phyloP scores from a whole-genome alignment of 2,797 vertebrate genomes.

The Xenops minutus region DNA sequence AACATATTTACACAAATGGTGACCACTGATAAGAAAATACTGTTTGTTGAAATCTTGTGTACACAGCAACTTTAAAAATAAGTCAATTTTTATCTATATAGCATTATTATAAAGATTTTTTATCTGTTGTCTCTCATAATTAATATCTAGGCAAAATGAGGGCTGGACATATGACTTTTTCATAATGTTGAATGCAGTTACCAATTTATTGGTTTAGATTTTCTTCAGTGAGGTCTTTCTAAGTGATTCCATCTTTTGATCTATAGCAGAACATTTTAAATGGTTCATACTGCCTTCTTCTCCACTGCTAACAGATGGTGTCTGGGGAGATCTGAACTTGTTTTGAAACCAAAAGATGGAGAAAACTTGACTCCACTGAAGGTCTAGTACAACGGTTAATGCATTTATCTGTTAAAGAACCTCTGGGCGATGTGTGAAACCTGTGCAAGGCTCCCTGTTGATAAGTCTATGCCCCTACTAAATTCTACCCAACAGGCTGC shows the following conservation, averaged over 20 bases:
- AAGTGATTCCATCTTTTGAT: not conserved
- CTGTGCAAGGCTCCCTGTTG: not conserved
- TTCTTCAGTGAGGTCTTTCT: not conserved
- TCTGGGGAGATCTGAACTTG: not conserved
- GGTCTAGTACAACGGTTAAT: not conserved
- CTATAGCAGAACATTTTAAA: not conserved
- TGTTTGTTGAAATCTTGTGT: not conserved
- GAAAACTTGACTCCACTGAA: not conserved
- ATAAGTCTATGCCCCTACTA: not conserved
- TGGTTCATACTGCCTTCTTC: not conserved
- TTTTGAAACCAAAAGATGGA: not conserved
- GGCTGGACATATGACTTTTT: not conserved
- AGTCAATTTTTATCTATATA: not conserved
- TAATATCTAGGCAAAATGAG: not conserved
- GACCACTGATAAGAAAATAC: not conserved
- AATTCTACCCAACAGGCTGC: not conserved
- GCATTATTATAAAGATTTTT: not conserved
- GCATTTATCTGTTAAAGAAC: not conserved
- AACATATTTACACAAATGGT: not conserved
- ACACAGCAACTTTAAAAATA: not conserved
- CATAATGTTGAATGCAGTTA: not conserved
- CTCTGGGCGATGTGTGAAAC: not conserved
- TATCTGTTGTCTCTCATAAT: not conserved
- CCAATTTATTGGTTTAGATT: not conserved
- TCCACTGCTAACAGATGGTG: not conserved